A percentile compares a stretch with the other conserved stretches of the same genome.
Conservation (phyloP, 1,140 invertebrate genomes). For the Meteorus sp. region DNA sequence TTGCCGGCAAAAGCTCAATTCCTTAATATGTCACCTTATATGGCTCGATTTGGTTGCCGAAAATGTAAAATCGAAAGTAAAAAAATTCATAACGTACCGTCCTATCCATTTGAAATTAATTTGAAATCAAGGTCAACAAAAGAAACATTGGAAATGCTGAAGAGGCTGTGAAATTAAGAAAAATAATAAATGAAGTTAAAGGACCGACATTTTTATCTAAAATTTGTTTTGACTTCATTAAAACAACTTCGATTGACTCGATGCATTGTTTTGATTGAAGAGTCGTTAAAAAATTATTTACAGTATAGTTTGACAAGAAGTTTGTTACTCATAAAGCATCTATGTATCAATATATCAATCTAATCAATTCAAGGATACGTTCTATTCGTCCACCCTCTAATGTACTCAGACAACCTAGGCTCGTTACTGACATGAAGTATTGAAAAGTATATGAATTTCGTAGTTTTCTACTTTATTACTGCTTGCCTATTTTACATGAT, state of each 20-base stretch:
- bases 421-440: background rate
- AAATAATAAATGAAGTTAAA: background rate
- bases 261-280: conserved; percentile 16
- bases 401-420: background rate
- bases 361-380: conserved; percentile 1
- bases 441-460: background rate
- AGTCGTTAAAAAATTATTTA: conserved; percentile 19
- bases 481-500: background rate
- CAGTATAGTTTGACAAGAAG: conserved; percentile 12
- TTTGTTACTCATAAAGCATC: background rate
- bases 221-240: conserved; percentile 13
- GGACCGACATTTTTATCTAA: background rate
- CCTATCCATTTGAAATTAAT: background rate
- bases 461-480: background rate
- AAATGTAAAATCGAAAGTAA: background rate
- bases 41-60: background rate
- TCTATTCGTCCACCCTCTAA: background rate
- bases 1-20: conserved; percentile 12
- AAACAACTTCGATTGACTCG: conserved; percentile 8
- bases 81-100: background rate
- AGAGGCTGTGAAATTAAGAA: background rate
- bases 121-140: background rate
- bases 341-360: background rate
- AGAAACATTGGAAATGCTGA: too few species aligned
- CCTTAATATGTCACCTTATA: conserved; percentile 5